A percentile compares a stretch with the other conserved stretches of the same genome.
Evolutionary conservation across 2,888 invertebrate genomes (phyloP).

Genomic region (Cosmopolites sordidus): DNA sequence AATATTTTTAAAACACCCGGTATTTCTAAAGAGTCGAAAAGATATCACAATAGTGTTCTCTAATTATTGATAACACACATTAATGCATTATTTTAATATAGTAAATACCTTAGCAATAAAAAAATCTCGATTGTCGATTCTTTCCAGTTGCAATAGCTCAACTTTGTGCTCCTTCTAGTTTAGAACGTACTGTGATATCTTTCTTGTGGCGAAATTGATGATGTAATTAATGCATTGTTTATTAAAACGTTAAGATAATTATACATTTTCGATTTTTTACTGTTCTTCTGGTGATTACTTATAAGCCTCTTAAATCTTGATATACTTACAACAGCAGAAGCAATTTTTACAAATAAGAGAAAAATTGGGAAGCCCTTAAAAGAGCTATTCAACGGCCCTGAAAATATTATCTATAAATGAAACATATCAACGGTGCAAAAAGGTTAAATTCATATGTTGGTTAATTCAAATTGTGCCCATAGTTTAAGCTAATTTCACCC

Average conservation of each 20-base stretch:
- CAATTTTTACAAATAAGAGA: slow-evolving; percentile 5
- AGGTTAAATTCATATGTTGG: slow-evolving; percentile 37
- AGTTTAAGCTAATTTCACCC: slow-evolving; percentile 50
- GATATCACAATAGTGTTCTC: neutral
- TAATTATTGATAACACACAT: no score
- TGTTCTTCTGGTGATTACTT: neutral
- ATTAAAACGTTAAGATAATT: neutral
- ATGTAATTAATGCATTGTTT: neutral
- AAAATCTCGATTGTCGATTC: no score
- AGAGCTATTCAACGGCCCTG: slow-evolving; percentile 20
- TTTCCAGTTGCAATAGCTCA: no score
- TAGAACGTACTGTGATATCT: neutral
- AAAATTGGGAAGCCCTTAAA: slow-evolving; percentile 15
- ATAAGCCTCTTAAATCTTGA: neutral
- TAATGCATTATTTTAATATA: no score
- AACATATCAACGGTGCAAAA: slow-evolving; percentile 34
- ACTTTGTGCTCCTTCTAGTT: no score
- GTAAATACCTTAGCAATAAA: no score
- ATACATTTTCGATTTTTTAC: neutral
- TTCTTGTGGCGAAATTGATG: neutral
- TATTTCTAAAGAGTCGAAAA: neutral
- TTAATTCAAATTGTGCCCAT: slow-evolving; percentile 51
- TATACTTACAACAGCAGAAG: slow-evolving; percentile 1
- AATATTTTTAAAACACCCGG: slow-evolving; percentile 16
- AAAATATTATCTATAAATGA: slow-evolving; percentile 10